Percentiles rank a stretch among this genome's conserved stretches.
These are phyloP conservation scores for Sparidentex hasta DNA, from an alignment of 2,797 vertebrate species.

Conservation along the genomic window DNA sequence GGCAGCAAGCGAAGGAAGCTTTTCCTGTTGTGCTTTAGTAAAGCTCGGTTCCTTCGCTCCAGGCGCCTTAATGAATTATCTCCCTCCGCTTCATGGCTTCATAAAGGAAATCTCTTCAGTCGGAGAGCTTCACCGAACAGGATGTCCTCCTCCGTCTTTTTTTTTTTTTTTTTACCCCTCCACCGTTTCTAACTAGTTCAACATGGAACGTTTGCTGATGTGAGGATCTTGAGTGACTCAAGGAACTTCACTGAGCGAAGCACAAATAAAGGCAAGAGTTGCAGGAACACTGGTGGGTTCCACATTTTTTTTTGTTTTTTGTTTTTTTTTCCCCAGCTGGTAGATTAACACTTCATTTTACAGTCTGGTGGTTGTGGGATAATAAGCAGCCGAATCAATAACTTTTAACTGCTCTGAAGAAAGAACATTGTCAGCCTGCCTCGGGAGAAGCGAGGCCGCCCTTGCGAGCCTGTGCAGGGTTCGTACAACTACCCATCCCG, in stretches of 20 bases:
- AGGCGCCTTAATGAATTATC: constrained; percentile 63
- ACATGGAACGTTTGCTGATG: constrained; percentile 29
- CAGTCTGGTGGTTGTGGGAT: constrained; percentile 28
- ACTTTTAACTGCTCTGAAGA: constrained; percentile 15
- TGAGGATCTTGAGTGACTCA: constrained; percentile 13
- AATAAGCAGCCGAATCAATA: constrained; percentile 55
- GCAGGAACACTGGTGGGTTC: neutral
- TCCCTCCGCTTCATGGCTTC: constrained; percentile 40
- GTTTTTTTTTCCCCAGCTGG: constrained; percentile 2
- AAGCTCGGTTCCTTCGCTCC: constrained; percentile 51
- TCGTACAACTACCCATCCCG: neutral
- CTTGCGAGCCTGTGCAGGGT: neutral
- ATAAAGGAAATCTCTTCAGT: constrained; percentile 54
- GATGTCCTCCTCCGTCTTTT: constrained; percentile 22
- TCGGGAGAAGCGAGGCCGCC: neutral
- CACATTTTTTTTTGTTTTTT: neutral
- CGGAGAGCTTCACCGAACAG: constrained; percentile 44
- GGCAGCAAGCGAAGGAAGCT: constrained; percentile 55
- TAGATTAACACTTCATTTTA: constrained; percentile 52
- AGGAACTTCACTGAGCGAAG: constrained; percentile 28
- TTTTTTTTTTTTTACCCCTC: neutral
- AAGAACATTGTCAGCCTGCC: constrained; percentile 6
- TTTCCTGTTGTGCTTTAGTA: constrained; percentile 56
- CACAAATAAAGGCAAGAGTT: constrained; percentile 20
- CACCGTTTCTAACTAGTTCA: constrained; percentile 31